Evolutionary conservation across 1,140 invertebrate genomes (phyloP).

Genomic region (Zaprionus taronus): DNA sequence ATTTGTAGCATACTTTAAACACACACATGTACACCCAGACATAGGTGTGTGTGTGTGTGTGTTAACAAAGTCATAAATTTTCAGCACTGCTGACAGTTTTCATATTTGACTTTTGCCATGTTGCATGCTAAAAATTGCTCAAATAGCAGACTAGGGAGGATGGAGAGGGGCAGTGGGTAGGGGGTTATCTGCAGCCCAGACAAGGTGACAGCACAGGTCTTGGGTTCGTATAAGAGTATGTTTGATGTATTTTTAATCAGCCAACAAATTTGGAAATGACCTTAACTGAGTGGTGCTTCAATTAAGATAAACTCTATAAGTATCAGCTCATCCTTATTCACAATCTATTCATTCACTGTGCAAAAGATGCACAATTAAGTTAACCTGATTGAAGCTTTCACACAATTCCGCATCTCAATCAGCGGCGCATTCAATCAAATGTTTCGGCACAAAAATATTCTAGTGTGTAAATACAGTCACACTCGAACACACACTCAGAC

Average conservation of each 20-base stretch:
- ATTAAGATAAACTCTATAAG: not conserved
- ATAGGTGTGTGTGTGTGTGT: slow-evolving; percentile 24
- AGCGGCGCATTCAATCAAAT: slow-evolving; percentile 68
- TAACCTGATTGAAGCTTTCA: slow-evolving; percentile 39
- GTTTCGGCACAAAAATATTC: slow-evolving; percentile 44
- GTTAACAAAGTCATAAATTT: slow-evolving; percentile 75
- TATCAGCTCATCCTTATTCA: not conserved
- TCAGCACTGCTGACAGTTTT: slow-evolving; percentile 71
- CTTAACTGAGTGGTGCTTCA: not conserved
- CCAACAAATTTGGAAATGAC: not conserved
- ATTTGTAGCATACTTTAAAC: slow-evolving; percentile 71
- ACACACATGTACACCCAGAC: slow-evolving; percentile 14
- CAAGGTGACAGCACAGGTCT: not conserved
- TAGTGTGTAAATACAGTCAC: slow-evolving; percentile 38
- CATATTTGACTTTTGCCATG: slow-evolving; percentile 75
- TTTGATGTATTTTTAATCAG: slow-evolving; percentile 21
- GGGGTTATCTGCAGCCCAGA: slow-evolving; percentile 6
- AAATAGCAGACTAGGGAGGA: slow-evolving; percentile 3
- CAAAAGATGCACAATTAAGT: slow-evolving; percentile 1
- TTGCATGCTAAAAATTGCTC: slow-evolving; percentile 63
- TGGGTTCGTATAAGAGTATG: not conserved
- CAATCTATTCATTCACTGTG: slow-evolving; percentile 1
- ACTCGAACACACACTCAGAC: slow-evolving; percentile 9
- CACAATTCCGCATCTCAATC: slow-evolving; percentile 67
- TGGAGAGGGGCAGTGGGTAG: not conserved